Evolutionary conservation across 2,888 invertebrate species (phyloP).

Genomic region (Tanytarsus gracilentus): DNA sequence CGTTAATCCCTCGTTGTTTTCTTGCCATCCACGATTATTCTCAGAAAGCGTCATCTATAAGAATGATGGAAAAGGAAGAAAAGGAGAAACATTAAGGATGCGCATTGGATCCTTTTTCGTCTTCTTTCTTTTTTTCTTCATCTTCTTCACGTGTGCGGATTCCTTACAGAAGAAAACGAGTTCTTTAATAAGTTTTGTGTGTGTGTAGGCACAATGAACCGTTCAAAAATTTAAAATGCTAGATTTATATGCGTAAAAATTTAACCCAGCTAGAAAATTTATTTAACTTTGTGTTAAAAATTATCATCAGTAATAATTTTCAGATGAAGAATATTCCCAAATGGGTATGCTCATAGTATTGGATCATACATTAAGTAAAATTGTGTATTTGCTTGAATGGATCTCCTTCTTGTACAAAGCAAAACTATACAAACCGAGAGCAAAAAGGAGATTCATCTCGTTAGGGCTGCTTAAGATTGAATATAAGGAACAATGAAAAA

Average conservation of each 20-base stretch:
- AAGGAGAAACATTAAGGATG: slow-evolving; percentile 7
- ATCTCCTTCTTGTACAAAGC: slow-evolving; percentile 4
- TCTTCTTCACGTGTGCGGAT: slow-evolving; percentile 28
- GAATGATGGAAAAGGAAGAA: slow-evolving; percentile 18
- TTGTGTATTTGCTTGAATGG: slow-evolving; percentile 28
- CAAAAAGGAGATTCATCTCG: slow-evolving; percentile 9
- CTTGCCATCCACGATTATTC: too few species aligned
- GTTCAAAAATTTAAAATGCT: neutral
- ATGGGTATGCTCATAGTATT: slow-evolving; percentile 5
- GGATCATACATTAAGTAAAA: slow-evolving; percentile 17
- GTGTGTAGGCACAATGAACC: slow-evolving; percentile 23
- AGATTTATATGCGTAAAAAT: slow-evolving; percentile 19
- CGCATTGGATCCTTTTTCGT: slow-evolving; percentile 1
- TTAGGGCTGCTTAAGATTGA: slow-evolving; percentile 16
- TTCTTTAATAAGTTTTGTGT: slow-evolving; percentile 9
- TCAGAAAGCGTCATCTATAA: slow-evolving; percentile 11
- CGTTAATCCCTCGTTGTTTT: too few species aligned
- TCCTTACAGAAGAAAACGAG: neutral
- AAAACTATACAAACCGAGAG: neutral
- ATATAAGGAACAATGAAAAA: slow-evolving; percentile 16
- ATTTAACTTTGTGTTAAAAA: neutral
- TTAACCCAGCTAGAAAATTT: neutral
- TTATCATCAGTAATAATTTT: neutral
- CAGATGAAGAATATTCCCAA: neutral
- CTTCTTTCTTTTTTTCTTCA: too few species aligned